phyloP scores from a whole-genome alignment of 2,888 invertebrate species.

The Rhagophthalmus giganteus region DNA sequence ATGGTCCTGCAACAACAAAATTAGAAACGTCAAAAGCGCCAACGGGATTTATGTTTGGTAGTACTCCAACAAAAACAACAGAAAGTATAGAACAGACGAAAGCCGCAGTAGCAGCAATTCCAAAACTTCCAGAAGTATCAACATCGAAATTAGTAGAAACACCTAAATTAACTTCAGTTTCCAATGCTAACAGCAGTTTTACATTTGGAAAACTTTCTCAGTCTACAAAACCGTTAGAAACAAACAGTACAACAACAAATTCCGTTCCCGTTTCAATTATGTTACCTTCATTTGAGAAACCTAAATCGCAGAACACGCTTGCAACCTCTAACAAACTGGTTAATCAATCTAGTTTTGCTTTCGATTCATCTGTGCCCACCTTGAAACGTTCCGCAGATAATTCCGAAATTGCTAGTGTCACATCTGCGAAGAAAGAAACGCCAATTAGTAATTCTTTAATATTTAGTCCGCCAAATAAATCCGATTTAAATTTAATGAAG shows the following conservation, averaged over 20 bases:
- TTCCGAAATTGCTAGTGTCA: background rate
- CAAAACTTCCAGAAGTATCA: no score
- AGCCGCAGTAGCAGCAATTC: background rate
- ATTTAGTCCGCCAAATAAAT: background rate
- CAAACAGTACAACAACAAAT: slow-evolving; percentile 19
- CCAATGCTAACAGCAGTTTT: no score
- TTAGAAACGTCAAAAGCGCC: no score
- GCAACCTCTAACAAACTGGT: no score
- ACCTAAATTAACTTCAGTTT: no score
- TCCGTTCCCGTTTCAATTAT: background rate
- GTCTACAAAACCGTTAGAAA: slow-evolving; percentile 3
- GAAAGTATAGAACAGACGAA: background rate
- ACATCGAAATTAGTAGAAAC: no score
- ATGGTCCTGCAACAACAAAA: background rate
- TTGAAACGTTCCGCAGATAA: slow-evolving; percentile 4
- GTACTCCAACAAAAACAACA: background rate
- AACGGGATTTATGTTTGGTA: no score
- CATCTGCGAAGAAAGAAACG: background rate
- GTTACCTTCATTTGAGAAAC: background rate
- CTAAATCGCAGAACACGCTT: no score
- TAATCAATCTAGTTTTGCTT: no score
- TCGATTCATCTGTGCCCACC: background rate
- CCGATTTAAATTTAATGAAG: background rate
- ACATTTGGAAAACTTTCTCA: slow-evolving; percentile 2
- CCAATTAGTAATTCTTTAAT: background rate